phyloP scores from a whole-genome alignment of 1,140 invertebrate species.

The Cotesia chilonis region DNA sequence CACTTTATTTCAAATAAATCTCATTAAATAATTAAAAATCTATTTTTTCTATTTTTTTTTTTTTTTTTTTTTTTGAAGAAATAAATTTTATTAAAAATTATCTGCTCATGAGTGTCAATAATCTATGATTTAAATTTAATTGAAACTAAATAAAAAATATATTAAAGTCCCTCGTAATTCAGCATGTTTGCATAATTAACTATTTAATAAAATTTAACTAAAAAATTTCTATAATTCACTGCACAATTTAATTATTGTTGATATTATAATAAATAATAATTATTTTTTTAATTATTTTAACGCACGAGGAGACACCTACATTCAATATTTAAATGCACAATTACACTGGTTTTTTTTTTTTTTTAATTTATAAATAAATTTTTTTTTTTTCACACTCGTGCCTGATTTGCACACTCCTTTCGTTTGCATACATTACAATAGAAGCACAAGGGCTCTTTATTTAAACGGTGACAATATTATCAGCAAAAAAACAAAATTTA shows the following conservation, averaged over 20 bases:
- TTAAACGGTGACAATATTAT: constrained; percentile 27
- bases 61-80: too few species aligned
- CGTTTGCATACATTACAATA: constrained; percentile 50
- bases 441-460: constrained; percentile 50
- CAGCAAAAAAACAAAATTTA: not conserved
- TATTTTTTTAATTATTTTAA: constrained; percentile 22
- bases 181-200: constrained; percentile 12
- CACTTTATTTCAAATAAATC: constrained; percentile 25
- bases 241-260: not conserved
- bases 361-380: not conserved
- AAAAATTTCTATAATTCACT: constrained; percentile 1
- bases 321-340: constrained; percentile 35
- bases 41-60: too few species aligned
- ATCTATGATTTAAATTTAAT: not conserved
- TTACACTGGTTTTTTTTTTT: constrained; percentile 27
- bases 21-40: too few species aligned
- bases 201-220: not conserved
- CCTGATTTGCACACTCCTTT: constrained; percentile 51
- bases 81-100: not conserved
- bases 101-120: not conserved
- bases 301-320: constrained; percentile 37
- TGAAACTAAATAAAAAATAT: too few species aligned
- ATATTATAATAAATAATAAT: not conserved
- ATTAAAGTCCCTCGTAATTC: not conserved
- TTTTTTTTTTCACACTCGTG: constrained; percentile 42